phyloP scores from a whole-genome alignment of 53 echinoderm and acorn worm genomes.

The Astropecten irregularis region DNA sequence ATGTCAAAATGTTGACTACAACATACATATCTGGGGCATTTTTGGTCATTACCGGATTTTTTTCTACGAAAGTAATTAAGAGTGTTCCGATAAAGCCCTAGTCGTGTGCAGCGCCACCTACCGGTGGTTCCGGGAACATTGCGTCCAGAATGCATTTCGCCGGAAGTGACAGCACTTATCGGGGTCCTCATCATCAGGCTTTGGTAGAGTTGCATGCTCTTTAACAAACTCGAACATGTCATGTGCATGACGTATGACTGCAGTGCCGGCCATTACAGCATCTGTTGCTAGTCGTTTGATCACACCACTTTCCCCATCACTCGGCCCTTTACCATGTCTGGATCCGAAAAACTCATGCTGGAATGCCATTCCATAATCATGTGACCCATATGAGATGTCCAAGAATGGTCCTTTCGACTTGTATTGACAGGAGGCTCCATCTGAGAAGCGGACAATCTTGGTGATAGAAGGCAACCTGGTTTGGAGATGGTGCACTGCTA shows the following conservation, averaged over 20 bases:
- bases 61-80: no score
- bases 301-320: constrained; percentile 75
- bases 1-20: no score
- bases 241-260: constrained; percentile 50
- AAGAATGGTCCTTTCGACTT: constrained; percentile 49
- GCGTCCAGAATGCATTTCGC: constrained; percentile 59
- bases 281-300: constrained; percentile 60
- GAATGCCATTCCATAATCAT: constrained; percentile 52
- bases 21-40: no score
- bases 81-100: no score
- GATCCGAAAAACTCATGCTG: constrained; percentile 63
- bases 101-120: no score
- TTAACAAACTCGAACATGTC: constrained; percentile 47
- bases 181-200: not conserved
- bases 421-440: constrained; percentile 53
- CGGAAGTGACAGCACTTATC: constrained; percentile 27
- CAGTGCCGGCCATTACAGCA: constrained; percentile 72
- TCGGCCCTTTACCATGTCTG: constrained; percentile 68
- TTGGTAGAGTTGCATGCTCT: constrained; percentile 25
- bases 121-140: no score
- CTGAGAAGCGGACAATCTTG: constrained; percentile 60
- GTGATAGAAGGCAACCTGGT: constrained; percentile 11
- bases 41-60: no score
- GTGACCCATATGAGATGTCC: constrained; percentile 54
- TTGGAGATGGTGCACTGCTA: constrained; percentile 46